Base-by-base conservation (phyloP, 2,797 vertebrate genomes). In the Liasis olivaceus region DNA sequence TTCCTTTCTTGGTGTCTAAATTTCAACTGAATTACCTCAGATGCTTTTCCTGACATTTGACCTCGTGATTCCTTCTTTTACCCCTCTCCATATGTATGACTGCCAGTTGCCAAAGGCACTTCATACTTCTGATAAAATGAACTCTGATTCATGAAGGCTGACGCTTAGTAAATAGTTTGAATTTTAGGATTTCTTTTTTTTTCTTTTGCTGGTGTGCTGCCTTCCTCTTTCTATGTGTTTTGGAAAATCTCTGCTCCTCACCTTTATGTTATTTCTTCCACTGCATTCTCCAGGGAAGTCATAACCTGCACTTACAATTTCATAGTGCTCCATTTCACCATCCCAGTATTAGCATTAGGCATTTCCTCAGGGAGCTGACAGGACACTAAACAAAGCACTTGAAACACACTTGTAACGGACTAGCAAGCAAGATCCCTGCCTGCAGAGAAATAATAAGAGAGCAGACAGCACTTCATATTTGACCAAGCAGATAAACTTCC, bases 261-360 rank as follows among this genome's bases (percentile, higher is more conserved):
- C 63, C 93, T 56, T 42, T 89, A n/a, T 85, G 94, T 15, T 0
- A 3, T 14, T 91, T 36, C 42, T 90, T 92, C 88, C 58, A 62
- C 84, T 66, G 77, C 36, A 62, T 28, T 88, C 91, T 93, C 84
- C 54, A 91, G 84, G 90, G 90, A 94, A 94, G 88, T 94, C 36
- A 22, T 87, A 94, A 92, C 20, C 85, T 2, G 0, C 51, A 94
- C n/a, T 94, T 93, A 93, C 59, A 3, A 94, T 95, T 88, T 88
- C 90, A 77, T 47, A 89, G 20, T 58, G 5, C 77, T 95, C 89
- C 42, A 12, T 94, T 85, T 81, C 4, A 62, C 15, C 60, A 94
- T 89, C 56, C 59, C 15, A 92, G 91, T 92, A 63, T 62, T 36
- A 91, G 13, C 14, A 4, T 84, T 95, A 87, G 90, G 28, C 64